Evolutionary conservation across 1,140 invertebrate genomes (phyloP), one percentile per base, ranked within the genome.

Genomic region (Anoplolepis gracilipes): DNA sequence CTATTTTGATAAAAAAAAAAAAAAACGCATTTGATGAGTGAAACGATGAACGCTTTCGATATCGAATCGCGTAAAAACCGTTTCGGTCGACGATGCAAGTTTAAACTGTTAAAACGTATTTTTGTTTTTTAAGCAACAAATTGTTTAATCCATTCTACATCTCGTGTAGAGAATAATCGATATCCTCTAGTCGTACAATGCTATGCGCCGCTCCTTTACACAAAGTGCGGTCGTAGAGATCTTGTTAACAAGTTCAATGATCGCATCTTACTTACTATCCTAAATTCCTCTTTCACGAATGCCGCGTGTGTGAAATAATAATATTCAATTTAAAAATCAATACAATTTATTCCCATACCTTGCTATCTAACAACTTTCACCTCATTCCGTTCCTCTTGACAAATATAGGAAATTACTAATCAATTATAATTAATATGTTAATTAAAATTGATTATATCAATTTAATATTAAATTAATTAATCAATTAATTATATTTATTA

Each of bases 271-370:
- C 28, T 77, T 46, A 11, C 39, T 64, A 49, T 64, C 28, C 59
- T 33, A 64, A 39, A 77, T 77, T 42, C 16, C 73, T 28, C 13
- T 62, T 42, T 77, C 25, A 30, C 36, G 4, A 61, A 42, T 62
- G 39, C 73, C 16, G 36, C 11, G n/a, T 39, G 11, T 19, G n/a
- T 39, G 11, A 62, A 61, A 42, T 77, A 64, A 42, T 77, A 64
- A 22, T 8, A 19, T 28, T 10, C 57, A 49, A 77, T 77, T 77
- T 46, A 77, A 77, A 77, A 65, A 77, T 46, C 59, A 42, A 77
- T 77, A 46, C 57, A 42, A 19, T 77, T 46, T 77, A 77, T 64
- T 65, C 42, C 65, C 25, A 42, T 46, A 13, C 19, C 6, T 10
- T 30, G 42, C 30, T 36, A 11, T 78, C 42, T 53, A 78, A 53